Base-by-base conservation (phyloP, 2,113 vertebrate genomes). In the Amblyornis subalaris region DNA sequence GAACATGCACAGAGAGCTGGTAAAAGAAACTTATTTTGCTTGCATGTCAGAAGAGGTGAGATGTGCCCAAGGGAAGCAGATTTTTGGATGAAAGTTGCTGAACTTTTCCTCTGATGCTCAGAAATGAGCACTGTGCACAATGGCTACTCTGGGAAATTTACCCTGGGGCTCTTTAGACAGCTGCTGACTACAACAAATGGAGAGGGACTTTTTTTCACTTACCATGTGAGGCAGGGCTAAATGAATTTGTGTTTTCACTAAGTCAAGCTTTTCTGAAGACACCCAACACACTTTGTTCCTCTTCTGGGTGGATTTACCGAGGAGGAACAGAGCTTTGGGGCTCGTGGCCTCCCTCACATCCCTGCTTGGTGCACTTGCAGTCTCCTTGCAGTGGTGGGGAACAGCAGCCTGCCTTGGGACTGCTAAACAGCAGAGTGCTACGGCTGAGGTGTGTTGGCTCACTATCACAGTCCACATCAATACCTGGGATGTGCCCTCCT, bases 201-300 rank as follows among this genome's bases (percentile, higher is more conserved):
- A 66, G 28, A 40, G 15, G 11, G 12, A 10, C 4, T 31, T 62
- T 78, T 83, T 58, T 51, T 57, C 23, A 20, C 6, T 75, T 82
- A 48, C 8, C 3, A 9, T 19, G 9, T 18, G 16, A 54, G 21
- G 12, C 35, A 61, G 35, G 20, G 20, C 14, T 61, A 36, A 51
- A 55, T 42, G 10, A 89, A 51, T 35, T 33, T 17, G 62, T 55
- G 3, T 44, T 90, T 82, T 45, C 62, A 16, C 8, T 75, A 71
- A 60, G 85, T 54, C 33, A 47, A 26, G 8, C 8, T 75, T 85
- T 75, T 67, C 62, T 79, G n/a, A 81, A 81, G 69, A 58, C 19
- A 14, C 4, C 24, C 2, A 9, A 24, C 5, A 11, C 8, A 2
- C 0, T 74, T 72, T 28, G 3, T 31, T 66, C 2, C 0, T 31